Evolutionary conservation across 2,888 invertebrate species (phyloP), one percentile per base, ranked within the genome.

Genomic region (Lymantria dispar): DNA sequence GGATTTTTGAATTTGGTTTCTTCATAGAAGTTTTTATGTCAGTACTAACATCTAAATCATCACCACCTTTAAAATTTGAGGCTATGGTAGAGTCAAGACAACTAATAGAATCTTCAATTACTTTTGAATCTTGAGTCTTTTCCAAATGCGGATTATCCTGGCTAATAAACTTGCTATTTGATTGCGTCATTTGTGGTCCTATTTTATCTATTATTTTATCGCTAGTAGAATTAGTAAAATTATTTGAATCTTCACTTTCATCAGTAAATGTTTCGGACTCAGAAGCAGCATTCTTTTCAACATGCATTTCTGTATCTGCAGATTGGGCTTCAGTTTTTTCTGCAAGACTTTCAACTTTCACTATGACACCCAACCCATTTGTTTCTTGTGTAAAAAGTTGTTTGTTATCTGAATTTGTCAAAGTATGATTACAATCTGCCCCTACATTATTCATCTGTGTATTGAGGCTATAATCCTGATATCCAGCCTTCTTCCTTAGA

Each of bases 401-500:
- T 45, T 36, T 41, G 48, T 37, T 58, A 38, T 64, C 64, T 10
- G 53, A 50, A 29, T 58, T 54, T 46, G 43, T 58, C 38, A 46
- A 60, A 30, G 43, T 59, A 1, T 53, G 45, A 42, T 59, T 58
- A 1, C 48, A 52, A 48, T 56, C 62, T 11, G 42, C 40, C 9
- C 12, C 30, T 10, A 48, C 29, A 29, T 39, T 39, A 29, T 41
- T 40, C n/a, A 55, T 9, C 38, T 43, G 44, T 50, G 48, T 46
- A 33, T 10, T 33, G 10, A 7, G 8, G 8, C 1, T 8, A 10
- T 33, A 8, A 33, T 33, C 10, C 1, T 33, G 33, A 73, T 80
- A 76, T 77, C 82, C 83, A 57, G 66, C 56, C 48, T 72, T 70
- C 54, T 72, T 76, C 69, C 78, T 80, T 55, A 80, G 67, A 48